phyloP scores from a whole-genome alignment of 2,113 vertebrate species.

The Elgaria multicarinata region DNA sequence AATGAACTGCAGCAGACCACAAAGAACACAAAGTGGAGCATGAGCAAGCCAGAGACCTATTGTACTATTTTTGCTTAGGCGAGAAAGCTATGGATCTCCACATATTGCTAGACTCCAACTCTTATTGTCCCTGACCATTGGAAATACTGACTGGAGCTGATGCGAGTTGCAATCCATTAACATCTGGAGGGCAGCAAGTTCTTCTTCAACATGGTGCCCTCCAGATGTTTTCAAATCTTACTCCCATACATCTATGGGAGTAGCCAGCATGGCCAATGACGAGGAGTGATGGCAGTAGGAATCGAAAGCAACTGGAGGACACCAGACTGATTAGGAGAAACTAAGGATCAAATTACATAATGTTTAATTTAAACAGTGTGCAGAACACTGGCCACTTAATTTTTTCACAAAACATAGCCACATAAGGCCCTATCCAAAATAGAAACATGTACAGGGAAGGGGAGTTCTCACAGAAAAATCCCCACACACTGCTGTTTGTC shows the following conservation, averaged over 20 bases:
- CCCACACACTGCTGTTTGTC: neutral
- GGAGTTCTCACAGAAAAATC: neutral
- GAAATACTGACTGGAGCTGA: too few relatives aligned
- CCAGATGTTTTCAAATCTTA: neutral
- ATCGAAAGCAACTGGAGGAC: neutral
- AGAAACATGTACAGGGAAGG: neutral
- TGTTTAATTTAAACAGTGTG: neutral
- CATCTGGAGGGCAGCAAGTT: too few relatives aligned
- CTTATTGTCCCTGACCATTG: too few relatives aligned
- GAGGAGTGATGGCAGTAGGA: neutral
- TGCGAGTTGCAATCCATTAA: too few relatives aligned
- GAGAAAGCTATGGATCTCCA: neutral
- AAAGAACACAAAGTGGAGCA: neutral
- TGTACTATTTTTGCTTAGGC: neutral
- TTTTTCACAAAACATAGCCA: neutral
- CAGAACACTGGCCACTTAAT: neutral
- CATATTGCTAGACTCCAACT: neutral
- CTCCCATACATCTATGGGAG: too few relatives aligned
- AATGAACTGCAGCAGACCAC: neutral
- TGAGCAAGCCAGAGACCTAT: neutral
- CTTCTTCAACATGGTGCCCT: too few relatives aligned
- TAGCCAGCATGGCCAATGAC: neutral
- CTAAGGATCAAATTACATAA: neutral
- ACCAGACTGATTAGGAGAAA: neutral
- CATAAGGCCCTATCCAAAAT: neutral